phyloP scores from a whole-genome alignment of 92 coral and sea anemone genomes.

The Epizoanthus scotinus region DNA sequence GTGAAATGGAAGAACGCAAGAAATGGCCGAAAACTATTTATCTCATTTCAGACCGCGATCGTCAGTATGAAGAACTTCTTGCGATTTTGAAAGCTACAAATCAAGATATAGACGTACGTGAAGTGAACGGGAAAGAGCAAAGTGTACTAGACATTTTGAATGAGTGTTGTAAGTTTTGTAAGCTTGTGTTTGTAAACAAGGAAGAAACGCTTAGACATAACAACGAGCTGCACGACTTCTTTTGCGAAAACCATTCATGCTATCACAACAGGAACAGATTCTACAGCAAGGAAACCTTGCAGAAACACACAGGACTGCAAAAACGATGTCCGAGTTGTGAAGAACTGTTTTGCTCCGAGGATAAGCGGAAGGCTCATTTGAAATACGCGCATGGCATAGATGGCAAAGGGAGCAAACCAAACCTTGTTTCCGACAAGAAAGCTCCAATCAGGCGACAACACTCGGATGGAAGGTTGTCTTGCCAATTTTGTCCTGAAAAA shows the following conservation, averaged over 20 bases:
- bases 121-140: slow-evolving; percentile 72
- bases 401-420: slow-evolving; percentile 21
- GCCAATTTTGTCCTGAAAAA: slow-evolving; percentile 92
- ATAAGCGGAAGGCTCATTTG: slow-evolving; percentile 57
- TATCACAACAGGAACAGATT: slow-evolving; percentile 56
- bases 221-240: slow-evolving; percentile 57
- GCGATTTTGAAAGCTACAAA: slow-evolving; percentile 64
- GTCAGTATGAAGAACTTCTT: slow-evolving; percentile 83
- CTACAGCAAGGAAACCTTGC: slow-evolving; percentile 61
- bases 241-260: slow-evolving; percentile 78
- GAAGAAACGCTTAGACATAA: slow-evolving; percentile 64
- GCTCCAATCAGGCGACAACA: slow-evolving; percentile 30
- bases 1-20: slow-evolving; percentile 37
- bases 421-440: background rate
- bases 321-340: slow-evolving; percentile 68
- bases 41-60: slow-evolving; percentile 74
- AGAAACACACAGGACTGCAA: slow-evolving; percentile 61
- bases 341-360: slow-evolving; percentile 68
- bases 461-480: slow-evolving; percentile 32
- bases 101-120: slow-evolving; percentile 51
- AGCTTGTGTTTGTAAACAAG: slow-evolving; percentile 63
- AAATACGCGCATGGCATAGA: slow-evolving; percentile 57
- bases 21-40: slow-evolving; percentile 41
- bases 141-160: slow-evolving; percentile 64
- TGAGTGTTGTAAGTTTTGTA: slow-evolving; percentile 73